A percentile compares a stretch with the other conserved stretches of the same genome.
These are phyloP conservation scores for Pedionomus torquatus DNA, from an alignment of 2,113 vertebrate species.

Conservation along the genomic window DNA sequence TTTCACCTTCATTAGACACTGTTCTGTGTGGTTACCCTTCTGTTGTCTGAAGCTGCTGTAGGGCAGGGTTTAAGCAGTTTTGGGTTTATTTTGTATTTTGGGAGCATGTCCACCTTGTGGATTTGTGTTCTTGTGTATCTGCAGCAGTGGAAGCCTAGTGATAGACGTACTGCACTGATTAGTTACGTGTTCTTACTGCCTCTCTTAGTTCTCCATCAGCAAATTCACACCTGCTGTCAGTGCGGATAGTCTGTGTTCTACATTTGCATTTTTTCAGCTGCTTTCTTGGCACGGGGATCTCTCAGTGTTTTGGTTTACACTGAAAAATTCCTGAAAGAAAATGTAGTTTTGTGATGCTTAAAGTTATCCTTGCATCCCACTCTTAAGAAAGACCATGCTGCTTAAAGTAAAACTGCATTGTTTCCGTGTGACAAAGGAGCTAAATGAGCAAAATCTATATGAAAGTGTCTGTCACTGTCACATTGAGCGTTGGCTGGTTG, in stretches of 20 bases:
- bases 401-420: background rate
- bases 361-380: background rate
- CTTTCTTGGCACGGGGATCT: background rate
- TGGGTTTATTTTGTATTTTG: background rate
- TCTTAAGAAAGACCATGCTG: background rate
- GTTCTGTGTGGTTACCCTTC: background rate
- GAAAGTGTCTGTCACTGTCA: background rate
- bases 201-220: background rate
- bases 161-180: background rate
- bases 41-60: background rate
- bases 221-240: background rate
- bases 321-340: background rate
- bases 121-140: background rate
- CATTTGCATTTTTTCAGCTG: background rate
- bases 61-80: background rate
- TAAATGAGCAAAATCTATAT: background rate
- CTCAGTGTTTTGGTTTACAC: background rate
- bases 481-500: background rate
- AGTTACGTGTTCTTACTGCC: background rate
- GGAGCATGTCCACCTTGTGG: background rate
- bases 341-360: background rate
- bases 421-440: background rate
- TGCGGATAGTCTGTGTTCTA: background rate
- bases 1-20: background rate
- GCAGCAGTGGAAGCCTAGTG: background rate